Percentiles rank a stretch among this genome's conserved stretches.
Conservation (phyloP, 2,113 vertebrate species). For the Morphnarchus princeps region DNA sequence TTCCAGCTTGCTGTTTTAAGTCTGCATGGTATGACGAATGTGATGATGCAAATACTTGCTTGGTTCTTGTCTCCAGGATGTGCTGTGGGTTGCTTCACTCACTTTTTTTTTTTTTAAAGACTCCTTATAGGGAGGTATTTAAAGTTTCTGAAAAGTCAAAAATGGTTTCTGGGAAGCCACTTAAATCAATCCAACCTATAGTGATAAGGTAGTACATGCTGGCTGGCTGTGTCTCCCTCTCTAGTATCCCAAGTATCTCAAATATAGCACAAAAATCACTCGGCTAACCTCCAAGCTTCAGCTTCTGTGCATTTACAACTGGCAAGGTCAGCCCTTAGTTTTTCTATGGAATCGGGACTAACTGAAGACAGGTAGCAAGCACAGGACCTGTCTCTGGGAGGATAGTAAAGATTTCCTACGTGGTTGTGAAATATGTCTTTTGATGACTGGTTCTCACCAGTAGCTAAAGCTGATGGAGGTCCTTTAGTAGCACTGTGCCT, state of each 20-base stretch:
- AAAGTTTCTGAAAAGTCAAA: not conserved
- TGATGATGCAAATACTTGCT: not conserved
- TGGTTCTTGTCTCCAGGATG: not conserved
- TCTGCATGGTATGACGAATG: not conserved
- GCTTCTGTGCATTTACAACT: not conserved
- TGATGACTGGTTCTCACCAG: not conserved
- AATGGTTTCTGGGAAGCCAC: not conserved
- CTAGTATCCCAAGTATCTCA: not conserved
- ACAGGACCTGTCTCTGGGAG: not conserved
- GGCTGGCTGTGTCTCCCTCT: not conserved
- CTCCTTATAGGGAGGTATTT: not conserved
- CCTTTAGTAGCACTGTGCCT: not conserved
- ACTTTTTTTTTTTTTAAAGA: not conserved
- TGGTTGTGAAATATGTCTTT: not conserved
- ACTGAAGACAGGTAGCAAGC: not conserved
- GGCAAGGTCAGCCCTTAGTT: not conserved
- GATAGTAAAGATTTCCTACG: not conserved
- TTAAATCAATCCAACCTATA: not conserved
- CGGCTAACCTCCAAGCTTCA: not conserved
- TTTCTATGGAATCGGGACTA: not conserved
- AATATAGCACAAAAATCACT: not conserved
- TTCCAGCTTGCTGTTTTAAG: conserved; percentile 39
- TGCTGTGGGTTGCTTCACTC: not conserved
- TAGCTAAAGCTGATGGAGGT: not conserved
- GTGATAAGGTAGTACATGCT: not conserved